Conservation (phyloP, 2,888 invertebrate genomes). For the Andricus curvator region DNA sequence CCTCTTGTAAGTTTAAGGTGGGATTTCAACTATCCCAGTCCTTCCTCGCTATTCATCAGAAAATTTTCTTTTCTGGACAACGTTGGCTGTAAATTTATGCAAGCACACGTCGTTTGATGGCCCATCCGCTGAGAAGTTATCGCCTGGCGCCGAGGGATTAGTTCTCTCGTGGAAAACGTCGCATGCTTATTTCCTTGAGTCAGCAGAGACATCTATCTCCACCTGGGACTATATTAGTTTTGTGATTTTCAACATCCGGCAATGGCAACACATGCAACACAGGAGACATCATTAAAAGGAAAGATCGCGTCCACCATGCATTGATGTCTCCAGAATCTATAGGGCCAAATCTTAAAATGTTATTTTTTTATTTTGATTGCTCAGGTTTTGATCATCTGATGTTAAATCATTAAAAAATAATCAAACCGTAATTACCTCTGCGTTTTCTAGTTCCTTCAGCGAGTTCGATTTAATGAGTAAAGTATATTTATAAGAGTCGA, state of each 20-base stretch:
- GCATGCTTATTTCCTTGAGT: conserved; percentile 10
- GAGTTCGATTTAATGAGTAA: not conserved
- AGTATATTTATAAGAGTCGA: not conserved
- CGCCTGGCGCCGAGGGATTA: conserved; percentile 19
- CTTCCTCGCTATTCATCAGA: not conserved
- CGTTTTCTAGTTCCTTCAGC: not conserved
- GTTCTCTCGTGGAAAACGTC: conserved; percentile 9
- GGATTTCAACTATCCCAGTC: not conserved
- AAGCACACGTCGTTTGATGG: conserved; percentile 10
- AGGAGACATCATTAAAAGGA: not conserved
- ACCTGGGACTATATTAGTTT: not conserved
- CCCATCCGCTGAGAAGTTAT: not conserved
- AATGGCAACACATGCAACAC: not conserved
- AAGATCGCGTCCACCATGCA: not conserved
- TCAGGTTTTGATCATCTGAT: too few species aligned
- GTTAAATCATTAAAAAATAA: too few species aligned
- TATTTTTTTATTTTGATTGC: too few species aligned
- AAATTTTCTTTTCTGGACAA: not conserved
- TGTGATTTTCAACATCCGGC: conserved; percentile 13
- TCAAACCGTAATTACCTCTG: not conserved
- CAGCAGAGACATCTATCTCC: conserved; percentile 19
- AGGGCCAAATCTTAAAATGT: too few species aligned
- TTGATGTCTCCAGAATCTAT: not conserved
- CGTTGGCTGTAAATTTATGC: not conserved
- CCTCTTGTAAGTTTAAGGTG: not conserved